phyloP scores from a whole-genome alignment of 2,888 invertebrate species.

The Agrotis ipsilon region DNA sequence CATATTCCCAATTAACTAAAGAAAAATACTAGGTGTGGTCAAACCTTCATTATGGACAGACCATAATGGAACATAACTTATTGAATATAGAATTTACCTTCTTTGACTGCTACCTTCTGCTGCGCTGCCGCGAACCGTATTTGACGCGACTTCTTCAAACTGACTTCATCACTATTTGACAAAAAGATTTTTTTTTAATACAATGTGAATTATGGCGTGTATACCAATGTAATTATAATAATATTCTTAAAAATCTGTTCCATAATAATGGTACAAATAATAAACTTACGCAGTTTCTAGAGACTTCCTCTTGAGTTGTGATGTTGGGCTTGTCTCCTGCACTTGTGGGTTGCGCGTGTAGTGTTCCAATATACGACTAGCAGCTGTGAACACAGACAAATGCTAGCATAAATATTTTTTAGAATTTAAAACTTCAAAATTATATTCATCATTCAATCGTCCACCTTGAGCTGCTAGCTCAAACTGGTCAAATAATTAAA shows the following conservation, averaged over 20 bases:
- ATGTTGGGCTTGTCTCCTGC: constrained; percentile 71
- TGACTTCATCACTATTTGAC: constrained; percentile 71
- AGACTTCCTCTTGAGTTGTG: constrained; percentile 78
- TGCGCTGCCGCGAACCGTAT: constrained; percentile 77
- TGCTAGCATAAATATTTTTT: too few relatives aligned
- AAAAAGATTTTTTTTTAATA: constrained; percentile 12
- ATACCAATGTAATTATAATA: too few relatives aligned
- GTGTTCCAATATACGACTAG: constrained; percentile 86
- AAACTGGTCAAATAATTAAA: too few relatives aligned
- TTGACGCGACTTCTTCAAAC: constrained; percentile 79
- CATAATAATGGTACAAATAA: not conserved
- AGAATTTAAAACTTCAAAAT: too few relatives aligned
- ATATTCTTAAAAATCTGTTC: too few relatives aligned
- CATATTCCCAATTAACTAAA: not conserved
- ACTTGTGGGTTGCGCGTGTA: constrained; percentile 83
- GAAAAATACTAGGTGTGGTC: not conserved
- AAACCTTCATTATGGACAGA: not conserved
- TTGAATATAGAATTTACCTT: constrained; percentile 69
- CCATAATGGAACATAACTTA: too few relatives aligned
- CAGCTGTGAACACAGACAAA: constrained; percentile 75
- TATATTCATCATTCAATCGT: too few relatives aligned
- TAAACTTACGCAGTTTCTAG: constrained; percentile 66
- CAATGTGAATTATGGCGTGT: too few relatives aligned
- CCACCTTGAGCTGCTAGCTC: too few relatives aligned
- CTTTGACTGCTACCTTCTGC: constrained; percentile 70